A percentile compares a stretch with the other conserved stretches of the same genome.
Conservation (phyloP, 1,140 invertebrate species). For the Drosophila sturtevanti region DNA sequence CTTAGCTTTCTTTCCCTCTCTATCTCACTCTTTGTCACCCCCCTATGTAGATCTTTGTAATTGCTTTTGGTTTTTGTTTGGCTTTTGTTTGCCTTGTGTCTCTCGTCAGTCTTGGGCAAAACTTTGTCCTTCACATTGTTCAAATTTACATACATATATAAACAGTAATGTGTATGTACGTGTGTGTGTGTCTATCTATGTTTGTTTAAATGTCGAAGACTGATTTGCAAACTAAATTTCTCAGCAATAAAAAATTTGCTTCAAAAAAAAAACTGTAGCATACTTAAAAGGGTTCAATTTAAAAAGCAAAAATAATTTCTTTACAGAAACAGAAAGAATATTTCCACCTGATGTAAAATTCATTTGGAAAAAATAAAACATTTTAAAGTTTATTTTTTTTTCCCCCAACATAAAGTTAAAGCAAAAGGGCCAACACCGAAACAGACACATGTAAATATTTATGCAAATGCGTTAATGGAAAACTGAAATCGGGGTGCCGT, state of each 20-base stretch:
- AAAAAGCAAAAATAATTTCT: slow-evolving; percentile 12
- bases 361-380: slow-evolving; percentile 20
- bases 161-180: background rate
- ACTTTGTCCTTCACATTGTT: slow-evolving; percentile 54
- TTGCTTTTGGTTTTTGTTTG: slow-evolving; percentile 70
- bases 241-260: background rate
- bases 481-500: slow-evolving; percentile 43
- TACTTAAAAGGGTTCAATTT: slow-evolving; percentile 15
- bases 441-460: slow-evolving; percentile 71
- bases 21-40: background rate
- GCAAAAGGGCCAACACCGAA: background rate
- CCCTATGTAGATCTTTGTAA: slow-evolving; percentile 51
- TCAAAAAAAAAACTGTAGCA: slow-evolving; percentile 11
- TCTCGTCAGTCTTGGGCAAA: slow-evolving; percentile 46
- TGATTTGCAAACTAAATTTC: slow-evolving; percentile 74
- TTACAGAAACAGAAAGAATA: slow-evolving; percentile 43
- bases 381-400: too few species aligned
- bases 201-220: slow-evolving; percentile 28
- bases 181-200: slow-evolving; percentile 11
- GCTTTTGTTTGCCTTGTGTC: slow-evolving; percentile 66
- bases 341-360: slow-evolving; percentile 39
- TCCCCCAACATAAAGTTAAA: slow-evolving; percentile 35
- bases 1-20: background rate
- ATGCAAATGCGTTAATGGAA: slow-evolving; percentile 81
- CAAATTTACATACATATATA: slow-evolving; percentile 36